Conservation (phyloP, 2,888 invertebrate species). For the Tyria jacobaeae region DNA sequence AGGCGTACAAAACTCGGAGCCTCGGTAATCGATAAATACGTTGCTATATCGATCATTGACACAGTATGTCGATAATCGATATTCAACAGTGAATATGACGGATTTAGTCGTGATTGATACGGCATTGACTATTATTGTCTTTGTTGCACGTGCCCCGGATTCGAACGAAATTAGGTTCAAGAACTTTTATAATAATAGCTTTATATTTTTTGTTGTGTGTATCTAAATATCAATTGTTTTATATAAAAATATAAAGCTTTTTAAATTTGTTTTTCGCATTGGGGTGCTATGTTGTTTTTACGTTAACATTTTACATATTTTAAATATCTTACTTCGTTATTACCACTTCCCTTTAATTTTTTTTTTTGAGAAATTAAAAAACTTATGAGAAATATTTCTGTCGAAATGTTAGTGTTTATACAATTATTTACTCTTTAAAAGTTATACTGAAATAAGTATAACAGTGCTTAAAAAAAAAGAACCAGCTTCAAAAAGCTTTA, state of each 20-base stretch:
- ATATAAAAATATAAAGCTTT: conserved; percentile 35
- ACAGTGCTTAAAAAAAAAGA: too few relatives aligned
- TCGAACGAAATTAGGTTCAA: conserved; percentile 75
- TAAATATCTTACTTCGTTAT: too few relatives aligned
- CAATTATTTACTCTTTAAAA: too few relatives aligned
- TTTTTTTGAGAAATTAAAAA: too few relatives aligned
- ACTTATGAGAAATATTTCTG: too few relatives aligned
- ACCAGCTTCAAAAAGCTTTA: too few relatives aligned
- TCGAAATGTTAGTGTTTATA: too few relatives aligned
- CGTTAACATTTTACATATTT: conserved; percentile 31
- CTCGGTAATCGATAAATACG: conserved; percentile 60
- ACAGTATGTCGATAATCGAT: conserved; percentile 68
- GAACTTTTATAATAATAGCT: conserved; percentile 58
- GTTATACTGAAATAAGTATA: too few relatives aligned
- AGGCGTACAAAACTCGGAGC: conserved; percentile 56
- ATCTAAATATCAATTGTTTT: conserved; percentile 38
- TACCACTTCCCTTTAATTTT: too few relatives aligned
- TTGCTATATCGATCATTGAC: conserved; percentile 67
- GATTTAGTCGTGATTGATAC: conserved; percentile 73
- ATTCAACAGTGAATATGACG: conserved; percentile 66
- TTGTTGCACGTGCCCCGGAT: conserved; percentile 75
- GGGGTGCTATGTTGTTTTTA: conserved; percentile 35
- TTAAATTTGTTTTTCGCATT: conserved; percentile 29
- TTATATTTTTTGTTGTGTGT: conserved; percentile 47
- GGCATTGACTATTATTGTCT: conserved; percentile 79